Evolutionary conservation across 2,888 invertebrate genomes (phyloP).

Genomic region (Mythimna pallens): DNA sequence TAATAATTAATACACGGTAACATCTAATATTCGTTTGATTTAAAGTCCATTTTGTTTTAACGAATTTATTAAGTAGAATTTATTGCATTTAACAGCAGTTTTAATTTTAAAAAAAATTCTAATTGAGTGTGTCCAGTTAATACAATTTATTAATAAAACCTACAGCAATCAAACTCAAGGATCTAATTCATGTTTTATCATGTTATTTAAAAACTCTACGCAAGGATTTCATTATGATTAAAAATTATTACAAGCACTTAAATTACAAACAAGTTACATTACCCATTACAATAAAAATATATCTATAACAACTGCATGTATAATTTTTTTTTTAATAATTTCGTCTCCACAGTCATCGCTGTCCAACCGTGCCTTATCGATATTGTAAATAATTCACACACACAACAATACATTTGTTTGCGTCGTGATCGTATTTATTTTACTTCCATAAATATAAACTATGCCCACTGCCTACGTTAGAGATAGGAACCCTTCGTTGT

Average conservation of each 20-base stretch:
- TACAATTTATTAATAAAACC: not conserved
- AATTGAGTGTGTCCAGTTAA: not conserved
- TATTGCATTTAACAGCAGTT: no score
- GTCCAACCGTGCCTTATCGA: conserved; percentile 49
- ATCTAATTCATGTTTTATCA: not conserved
- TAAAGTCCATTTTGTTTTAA: not conserved
- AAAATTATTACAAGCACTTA: not conserved
- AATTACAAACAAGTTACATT: not conserved
- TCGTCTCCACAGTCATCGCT: conserved; percentile 39
- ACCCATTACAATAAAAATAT: not conserved
- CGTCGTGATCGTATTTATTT: conserved; percentile 33
- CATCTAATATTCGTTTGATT: not conserved
- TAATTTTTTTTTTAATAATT: no score
- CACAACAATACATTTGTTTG: conserved; percentile 17
- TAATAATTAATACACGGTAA: not conserved
- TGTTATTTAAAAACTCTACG: not conserved
- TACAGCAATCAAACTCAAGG: conserved; percentile 16
- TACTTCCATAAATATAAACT: conserved; percentile 25
- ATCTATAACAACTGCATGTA: not conserved
- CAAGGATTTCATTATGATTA: conserved; percentile 1
- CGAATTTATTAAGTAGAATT: no score
- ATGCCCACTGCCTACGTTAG: not conserved
- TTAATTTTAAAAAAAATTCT: conserved; percentile 1
- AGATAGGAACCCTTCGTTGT: conserved; percentile 1
- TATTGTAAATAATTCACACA: conserved; percentile 50